Conservation (phyloP, 1,140 invertebrate species). For the Philotrypesis tridentata region DNA sequence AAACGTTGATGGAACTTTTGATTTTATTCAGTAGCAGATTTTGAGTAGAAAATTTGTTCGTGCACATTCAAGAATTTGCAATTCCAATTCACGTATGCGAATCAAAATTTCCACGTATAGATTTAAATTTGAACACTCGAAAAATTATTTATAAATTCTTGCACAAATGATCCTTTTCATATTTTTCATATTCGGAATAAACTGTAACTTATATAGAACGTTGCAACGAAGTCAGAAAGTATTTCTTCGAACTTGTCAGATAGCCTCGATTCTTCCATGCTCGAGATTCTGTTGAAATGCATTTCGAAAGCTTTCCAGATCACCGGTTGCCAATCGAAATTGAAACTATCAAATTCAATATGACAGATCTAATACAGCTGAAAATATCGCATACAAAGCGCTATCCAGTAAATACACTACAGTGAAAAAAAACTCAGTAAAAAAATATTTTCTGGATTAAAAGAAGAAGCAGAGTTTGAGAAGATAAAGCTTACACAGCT, state of each 20-base stretch:
- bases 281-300: not conserved
- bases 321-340: not conserved
- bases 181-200: too few relatives aligned
- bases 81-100: not conserved
- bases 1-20: not conserved
- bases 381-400: not conserved
- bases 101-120: not conserved
- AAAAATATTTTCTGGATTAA: not conserved
- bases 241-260: not conserved
- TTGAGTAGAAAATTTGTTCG: not conserved
- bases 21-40: not conserved
- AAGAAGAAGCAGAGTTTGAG: not conserved
- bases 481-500: not conserved
- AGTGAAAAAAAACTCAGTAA: too few relatives aligned
- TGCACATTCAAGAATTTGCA: not conserved
- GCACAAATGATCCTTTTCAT: too few relatives aligned
- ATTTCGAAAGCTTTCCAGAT: slow-evolving; percentile 6
- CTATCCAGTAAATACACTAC: too few relatives aligned
- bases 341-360: not conserved
- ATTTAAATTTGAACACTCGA: not conserved
- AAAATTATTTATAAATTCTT: not conserved
- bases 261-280: not conserved
- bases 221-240: not conserved
- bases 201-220: not conserved
- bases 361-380: not conserved